Conservation (phyloP, 2,113 vertebrate species). For the Xiphophorus hellerii region DNA sequence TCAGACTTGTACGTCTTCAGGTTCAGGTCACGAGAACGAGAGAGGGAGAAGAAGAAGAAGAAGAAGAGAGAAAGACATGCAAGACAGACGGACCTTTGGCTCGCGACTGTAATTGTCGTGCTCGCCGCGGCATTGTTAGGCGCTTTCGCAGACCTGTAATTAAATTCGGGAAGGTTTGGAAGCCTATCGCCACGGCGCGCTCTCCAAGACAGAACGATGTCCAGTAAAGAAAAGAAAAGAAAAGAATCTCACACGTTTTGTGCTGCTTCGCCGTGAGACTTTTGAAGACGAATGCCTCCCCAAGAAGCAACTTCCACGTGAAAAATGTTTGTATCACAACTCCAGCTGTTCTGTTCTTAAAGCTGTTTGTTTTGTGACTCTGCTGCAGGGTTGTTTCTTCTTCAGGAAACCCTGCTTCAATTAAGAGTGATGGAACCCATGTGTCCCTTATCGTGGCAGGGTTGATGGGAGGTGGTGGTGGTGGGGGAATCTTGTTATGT, state of each 20-base stretch:
- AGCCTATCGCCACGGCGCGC: conserved; percentile 66
- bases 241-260: conserved; percentile 24
- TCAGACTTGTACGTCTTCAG: conserved; percentile 46
- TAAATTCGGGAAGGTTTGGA: conserved; percentile 76
- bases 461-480: not conserved
- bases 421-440: conserved; percentile 81
- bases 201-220: conserved; percentile 70
- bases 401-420: conserved; percentile 78
- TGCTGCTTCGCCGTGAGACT: conserved; percentile 17
- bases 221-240: conserved; percentile 59
- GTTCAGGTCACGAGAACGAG: conserved; percentile 64
- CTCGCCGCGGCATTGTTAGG: conserved; percentile 76
- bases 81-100: conserved; percentile 53
- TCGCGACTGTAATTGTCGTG: conserved; percentile 62
- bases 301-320: conserved; percentile 50
- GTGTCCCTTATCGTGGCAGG: conserved; percentile 74
- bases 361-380: conserved; percentile 77
- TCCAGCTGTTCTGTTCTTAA: conserved; percentile 74
- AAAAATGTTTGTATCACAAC: conserved; percentile 69
- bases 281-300: conserved; percentile 36
- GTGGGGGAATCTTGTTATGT: conserved; percentile 73
- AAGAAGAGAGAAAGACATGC: conserved; percentile 26
- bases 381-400: conserved; percentile 70
- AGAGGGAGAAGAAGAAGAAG: conserved; percentile 3
- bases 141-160: conserved; percentile 80